Conservation (phyloP, 2,113 vertebrate genomes). For the Castor canadensis region DNA sequence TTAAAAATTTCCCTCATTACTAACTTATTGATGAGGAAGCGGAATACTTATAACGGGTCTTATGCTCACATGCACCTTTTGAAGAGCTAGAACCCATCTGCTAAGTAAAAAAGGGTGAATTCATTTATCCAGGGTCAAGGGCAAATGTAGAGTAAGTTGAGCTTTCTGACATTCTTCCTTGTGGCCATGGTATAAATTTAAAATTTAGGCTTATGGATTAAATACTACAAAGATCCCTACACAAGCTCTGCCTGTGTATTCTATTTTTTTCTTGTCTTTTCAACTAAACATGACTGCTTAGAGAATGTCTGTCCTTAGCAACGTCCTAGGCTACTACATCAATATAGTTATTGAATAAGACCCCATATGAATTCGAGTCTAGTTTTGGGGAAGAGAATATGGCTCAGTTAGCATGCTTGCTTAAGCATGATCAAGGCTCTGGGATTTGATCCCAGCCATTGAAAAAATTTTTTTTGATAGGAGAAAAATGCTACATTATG, state of each 20-base stretch:
- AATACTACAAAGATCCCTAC: not conserved
- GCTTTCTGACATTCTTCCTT: not conserved
- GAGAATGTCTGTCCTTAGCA: not conserved
- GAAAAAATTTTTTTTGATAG: not conserved
- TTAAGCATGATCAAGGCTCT: not conserved
- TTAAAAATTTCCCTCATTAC: conserved; percentile 2
- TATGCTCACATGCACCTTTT: not conserved
- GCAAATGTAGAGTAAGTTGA: not conserved
- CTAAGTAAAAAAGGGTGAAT: not conserved
- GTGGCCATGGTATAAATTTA: not conserved
- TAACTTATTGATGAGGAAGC: not conserved
- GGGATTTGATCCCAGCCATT: not conserved
- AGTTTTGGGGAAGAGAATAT: not conserved
- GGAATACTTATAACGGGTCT: not conserved
- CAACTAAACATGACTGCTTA: not conserved
- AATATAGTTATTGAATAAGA: not conserved
- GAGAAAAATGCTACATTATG: not conserved
- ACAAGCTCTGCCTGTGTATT: not conserved
- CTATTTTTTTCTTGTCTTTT: not conserved
- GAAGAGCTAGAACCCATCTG: not conserved
- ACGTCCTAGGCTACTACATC: not conserved
- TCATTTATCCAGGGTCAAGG: not conserved
- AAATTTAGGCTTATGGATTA: not conserved
- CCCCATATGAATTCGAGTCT: not conserved
- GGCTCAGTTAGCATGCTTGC: not conserved